Evolutionary conservation across 2,888 invertebrate genomes (phyloP), one percentile per base, ranked within the genome.

Genomic region (Dendrolimus pini): DNA sequence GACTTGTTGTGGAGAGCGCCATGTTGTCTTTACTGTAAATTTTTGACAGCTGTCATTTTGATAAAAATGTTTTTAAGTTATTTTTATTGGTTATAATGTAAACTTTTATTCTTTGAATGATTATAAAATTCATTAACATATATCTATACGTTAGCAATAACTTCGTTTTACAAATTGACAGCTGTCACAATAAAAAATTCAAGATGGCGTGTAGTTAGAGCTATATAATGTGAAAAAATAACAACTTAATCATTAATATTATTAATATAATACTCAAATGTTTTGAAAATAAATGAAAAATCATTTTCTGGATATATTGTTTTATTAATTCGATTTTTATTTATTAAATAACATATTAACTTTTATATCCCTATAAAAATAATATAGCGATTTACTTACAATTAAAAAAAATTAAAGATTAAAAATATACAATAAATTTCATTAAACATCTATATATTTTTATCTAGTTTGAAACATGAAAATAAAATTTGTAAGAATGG

Each of bases 211-310:
- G 12, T 47, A 10, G 8, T 47, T 10, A 9, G 52, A 56, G 56
- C 52, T 52, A 12, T 30, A 18, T 52, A 52, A 12, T 52, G 55
- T n/a, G 30, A 52, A 30, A 30, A 30, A 30, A 30, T 30, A 30
- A 30, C 30, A 30, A 30, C 30, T 30, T 30, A 30, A 30, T 30
- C 30, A 30, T 47, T 10, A 47, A 47, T 47, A 47, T 47, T 47
- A 10, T 47, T 10, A 7, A 47, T 47, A 55, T 55, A 41, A 42
- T 41, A 18, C 12, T 30, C 14, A 1, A 52, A 12, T 52, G 47
- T 52, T 56, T 55, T 42, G 18, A 55, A 10, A 59, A 42, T 41
- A 8, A 54, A 56, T 57, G 41, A 52, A 41, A 54, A 57, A 7
- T 47, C n/a, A 8, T 54, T 53, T 53, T 55, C 56, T 9, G 54